Conservation (phyloP, 2,888 invertebrate species). For the Eudemis profundana region DNA sequence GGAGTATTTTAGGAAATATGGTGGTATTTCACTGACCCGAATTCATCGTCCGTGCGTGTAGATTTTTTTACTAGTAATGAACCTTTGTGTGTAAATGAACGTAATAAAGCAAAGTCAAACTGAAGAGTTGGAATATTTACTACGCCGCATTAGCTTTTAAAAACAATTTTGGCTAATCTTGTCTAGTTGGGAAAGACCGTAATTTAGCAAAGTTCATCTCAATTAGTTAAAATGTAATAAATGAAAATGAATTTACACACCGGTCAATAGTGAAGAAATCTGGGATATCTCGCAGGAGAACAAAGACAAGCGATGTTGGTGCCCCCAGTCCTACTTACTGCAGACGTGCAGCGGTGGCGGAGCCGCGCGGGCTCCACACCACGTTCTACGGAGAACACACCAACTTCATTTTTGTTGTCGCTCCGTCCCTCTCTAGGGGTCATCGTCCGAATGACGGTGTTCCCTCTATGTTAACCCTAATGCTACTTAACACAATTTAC, state of each 20-base stretch:
- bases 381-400: constrained; percentile 56
- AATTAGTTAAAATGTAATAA: background rate
- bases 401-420: constrained; percentile 84
- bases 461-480: constrained; percentile 77
- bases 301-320: background rate
- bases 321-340: background rate
- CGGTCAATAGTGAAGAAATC: no score
- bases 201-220: no score
- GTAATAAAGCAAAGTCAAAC: no score
- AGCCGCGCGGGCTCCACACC: background rate
- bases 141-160: no score
- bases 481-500: constrained; percentile 53
- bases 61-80: no score
- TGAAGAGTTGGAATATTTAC: no score
- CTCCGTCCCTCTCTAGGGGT: constrained; percentile 80
- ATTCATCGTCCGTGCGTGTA: no score
- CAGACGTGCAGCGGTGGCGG: background rate
- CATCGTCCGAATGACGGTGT: constrained; percentile 76
- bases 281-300: background rate
- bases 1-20: no score
- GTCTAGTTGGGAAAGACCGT: no score
- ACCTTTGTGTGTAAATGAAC: no score
- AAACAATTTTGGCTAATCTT: no score
- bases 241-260: background rate
- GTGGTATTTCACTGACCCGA: no score